Conservation (phyloP, 2,113 vertebrate species). For the Balaeniceps rex region DNA sequence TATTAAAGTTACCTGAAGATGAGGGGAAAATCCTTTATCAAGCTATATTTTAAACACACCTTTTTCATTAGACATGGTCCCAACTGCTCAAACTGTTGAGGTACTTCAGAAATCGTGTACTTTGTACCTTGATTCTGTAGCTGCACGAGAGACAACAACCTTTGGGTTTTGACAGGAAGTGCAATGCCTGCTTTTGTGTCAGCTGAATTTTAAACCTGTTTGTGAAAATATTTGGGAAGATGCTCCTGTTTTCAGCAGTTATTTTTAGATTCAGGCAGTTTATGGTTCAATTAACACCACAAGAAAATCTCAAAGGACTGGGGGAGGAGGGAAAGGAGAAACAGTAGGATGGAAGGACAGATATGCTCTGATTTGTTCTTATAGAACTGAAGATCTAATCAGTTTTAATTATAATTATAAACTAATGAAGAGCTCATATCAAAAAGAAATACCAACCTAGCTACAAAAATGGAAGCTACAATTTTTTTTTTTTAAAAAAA, state of each 20-base stretch:
- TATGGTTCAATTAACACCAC: background rate
- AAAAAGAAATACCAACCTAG: background rate
- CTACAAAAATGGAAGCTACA: background rate
- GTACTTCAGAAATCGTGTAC: background rate
- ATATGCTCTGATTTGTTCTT: background rate
- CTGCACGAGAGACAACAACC: background rate
- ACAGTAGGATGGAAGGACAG: background rate
- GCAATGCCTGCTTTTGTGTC: background rate
- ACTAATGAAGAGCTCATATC: background rate
- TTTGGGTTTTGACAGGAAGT: background rate
- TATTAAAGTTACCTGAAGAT: background rate
- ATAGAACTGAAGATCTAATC: background rate
- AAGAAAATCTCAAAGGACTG: background rate
- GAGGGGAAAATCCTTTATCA: background rate
- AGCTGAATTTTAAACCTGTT: background rate
- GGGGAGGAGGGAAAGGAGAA: background rate
- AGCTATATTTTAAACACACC: background rate
- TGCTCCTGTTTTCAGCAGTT: background rate
- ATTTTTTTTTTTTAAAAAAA: background rate
- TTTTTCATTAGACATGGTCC: background rate
- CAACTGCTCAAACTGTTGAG: background rate
- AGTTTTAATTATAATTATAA: background rate
- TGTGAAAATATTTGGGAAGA: background rate
- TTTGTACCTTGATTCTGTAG: background rate
- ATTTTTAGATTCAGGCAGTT: background rate